Evolutionary conservation across 2,888 invertebrate species (phyloP).

Genomic region (Lasius platythorax): DNA sequence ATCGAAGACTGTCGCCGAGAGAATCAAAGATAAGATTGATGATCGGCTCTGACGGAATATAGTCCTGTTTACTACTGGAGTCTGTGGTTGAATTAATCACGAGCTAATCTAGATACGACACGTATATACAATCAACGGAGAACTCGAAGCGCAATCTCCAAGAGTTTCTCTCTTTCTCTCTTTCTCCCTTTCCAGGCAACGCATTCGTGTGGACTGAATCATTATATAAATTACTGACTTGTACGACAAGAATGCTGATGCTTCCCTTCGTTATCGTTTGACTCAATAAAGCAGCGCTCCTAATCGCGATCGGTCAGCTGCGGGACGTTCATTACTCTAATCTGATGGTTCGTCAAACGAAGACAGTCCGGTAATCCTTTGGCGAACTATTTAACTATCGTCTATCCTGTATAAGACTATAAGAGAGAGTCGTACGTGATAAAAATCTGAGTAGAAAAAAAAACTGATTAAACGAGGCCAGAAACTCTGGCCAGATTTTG

Average conservation of each 20-base stretch:
- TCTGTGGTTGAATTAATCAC: slow-evolving; percentile 22
- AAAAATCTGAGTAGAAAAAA: neutral
- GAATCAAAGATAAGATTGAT: slow-evolving; percentile 28
- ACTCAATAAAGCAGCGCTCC: slow-evolving; percentile 49
- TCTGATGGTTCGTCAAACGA: slow-evolving; percentile 17
- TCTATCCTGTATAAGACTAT: neutral
- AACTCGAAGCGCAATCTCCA: slow-evolving; percentile 27
- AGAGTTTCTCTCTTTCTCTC: neutral
- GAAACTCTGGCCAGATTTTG: neutral
- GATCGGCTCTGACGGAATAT: neutral
- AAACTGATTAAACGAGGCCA: neutral
- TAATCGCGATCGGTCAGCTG: slow-evolving; percentile 42
- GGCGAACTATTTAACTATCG: neutral
- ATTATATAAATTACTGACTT: slow-evolving; percentile 49
- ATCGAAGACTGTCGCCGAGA: neutral
- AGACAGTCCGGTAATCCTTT: neutral
- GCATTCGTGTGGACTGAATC: neutral
- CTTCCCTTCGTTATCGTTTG: slow-evolving; percentile 2
- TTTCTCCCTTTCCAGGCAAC: slow-evolving; percentile 3
- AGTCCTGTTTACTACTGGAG: slow-evolving; percentile 28
- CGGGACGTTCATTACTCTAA: slow-evolving; percentile 12
- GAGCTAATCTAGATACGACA: slow-evolving; percentile 30
- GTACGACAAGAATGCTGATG: slow-evolving; percentile 63
- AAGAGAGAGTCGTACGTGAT: neutral
- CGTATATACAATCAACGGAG: neutral